Evolutionary conservation across 1,140 invertebrate species (phyloP).

Genomic region (Drosophila kanapiae): DNA sequence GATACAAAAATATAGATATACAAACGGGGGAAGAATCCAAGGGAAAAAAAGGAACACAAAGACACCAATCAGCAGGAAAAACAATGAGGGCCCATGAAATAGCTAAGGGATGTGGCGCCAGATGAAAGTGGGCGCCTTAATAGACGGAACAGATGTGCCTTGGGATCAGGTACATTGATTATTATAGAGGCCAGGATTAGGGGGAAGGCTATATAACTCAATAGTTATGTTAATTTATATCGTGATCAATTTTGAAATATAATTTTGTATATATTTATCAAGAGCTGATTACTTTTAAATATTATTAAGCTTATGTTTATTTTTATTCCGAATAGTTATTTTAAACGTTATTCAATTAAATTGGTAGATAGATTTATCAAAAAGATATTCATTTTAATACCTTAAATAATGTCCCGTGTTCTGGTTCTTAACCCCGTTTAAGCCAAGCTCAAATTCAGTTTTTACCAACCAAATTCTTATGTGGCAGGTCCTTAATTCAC

Average conservation of each 20-base stretch:
- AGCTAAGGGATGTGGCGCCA: conserved; percentile 23
- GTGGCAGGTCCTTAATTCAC: conserved; percentile 8
- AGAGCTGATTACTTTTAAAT: neutral
- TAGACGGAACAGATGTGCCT: conserved; percentile 52
- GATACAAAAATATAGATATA: conserved; percentile 16
- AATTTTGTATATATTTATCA: neutral
- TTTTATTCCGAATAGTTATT: neutral
- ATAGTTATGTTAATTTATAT: neutral
- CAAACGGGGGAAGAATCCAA: conserved; percentile 2
- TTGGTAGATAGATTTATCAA: neutral
- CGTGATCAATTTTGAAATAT: neutral
- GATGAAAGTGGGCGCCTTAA: conserved; percentile 38
- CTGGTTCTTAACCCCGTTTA: neutral
- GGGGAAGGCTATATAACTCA: neutral
- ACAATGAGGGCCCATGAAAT: conserved; percentile 48
- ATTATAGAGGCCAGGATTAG: neutral
- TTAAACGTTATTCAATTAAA: neutral
- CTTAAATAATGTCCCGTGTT: neutral
- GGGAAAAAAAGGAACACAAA: conserved; percentile 54
- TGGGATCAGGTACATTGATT: conserved; percentile 27
- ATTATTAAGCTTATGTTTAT: neutral
- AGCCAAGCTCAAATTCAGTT: neutral
- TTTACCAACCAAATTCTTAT: neutral
- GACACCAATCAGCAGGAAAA: conserved; percentile 75
- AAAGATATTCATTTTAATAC: neutral